These are phyloP conservation scores for Pungitius pungitius DNA, from an alignment of 2,113 vertebrate genomes.

Conservation along the genomic window DNA sequence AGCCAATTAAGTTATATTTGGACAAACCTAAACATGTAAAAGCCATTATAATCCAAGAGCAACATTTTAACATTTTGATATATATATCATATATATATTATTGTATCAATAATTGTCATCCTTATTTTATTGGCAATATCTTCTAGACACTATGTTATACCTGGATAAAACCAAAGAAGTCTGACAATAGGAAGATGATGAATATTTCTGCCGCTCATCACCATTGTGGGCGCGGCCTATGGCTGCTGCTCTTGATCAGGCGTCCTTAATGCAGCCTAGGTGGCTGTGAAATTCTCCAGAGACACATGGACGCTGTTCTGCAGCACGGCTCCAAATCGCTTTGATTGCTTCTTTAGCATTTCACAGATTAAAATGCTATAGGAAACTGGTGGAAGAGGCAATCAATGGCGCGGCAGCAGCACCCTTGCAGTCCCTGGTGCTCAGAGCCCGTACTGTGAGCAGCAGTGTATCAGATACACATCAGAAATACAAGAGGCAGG, in stretches of 20 bases:
- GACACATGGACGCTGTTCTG: conserved; percentile 34
- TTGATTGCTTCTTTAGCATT: conserved; percentile 77
- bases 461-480: too few relatives aligned
- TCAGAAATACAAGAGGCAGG: conserved; percentile 57
- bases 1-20: conserved; percentile 71
- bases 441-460: not conserved
- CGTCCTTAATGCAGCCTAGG: conserved; percentile 40
- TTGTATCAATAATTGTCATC: too few relatives aligned
- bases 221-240: not conserved
- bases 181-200: not conserved
- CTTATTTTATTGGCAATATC: too few relatives aligned
- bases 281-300: conserved; percentile 55
- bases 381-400: conserved; percentile 59
- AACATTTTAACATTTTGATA: conserved; percentile 10
- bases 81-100: too few relatives aligned
- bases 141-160: too few relatives aligned
- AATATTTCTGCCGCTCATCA: conserved; percentile 21
- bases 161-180: not conserved
- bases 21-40: conserved; percentile 63
- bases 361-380: conserved; percentile 68
- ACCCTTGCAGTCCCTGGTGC: conserved; percentile 41
- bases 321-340: conserved; percentile 24
- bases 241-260: conserved; percentile 41
- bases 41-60: conserved; percentile 36
- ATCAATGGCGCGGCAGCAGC: conserved; percentile 50